Evolutionary conservation across 2,797 vertebrate species (phyloP).

Genomic region (Psittacula derbiana): DNA sequence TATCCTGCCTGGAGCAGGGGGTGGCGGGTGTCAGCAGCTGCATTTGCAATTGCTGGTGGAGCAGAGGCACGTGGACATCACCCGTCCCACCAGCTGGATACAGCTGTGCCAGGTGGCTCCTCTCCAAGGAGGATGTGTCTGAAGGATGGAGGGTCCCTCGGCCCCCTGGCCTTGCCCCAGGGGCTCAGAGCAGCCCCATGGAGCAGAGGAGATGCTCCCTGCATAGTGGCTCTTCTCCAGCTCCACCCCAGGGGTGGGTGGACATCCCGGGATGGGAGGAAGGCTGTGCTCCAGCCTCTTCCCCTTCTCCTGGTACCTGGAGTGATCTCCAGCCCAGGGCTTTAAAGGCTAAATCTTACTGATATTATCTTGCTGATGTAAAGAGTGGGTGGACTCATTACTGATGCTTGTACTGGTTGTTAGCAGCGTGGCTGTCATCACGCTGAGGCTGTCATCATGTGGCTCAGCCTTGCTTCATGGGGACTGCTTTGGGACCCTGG

Average conservation of each 20-base stretch:
- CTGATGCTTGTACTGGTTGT: background rate
- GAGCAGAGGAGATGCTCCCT: background rate
- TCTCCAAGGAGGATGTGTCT: background rate
- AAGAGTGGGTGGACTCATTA: background rate
- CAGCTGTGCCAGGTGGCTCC: background rate
- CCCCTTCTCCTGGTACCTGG: fast-evolving
- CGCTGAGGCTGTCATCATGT: background rate
- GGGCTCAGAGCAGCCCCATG: background rate
- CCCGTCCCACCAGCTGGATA: background rate
- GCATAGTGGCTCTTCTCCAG: background rate
- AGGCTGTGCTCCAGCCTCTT: background rate
- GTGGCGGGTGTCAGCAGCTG: background rate
- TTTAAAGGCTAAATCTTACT: background rate
- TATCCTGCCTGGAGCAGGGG: background rate
- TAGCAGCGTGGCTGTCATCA: background rate
- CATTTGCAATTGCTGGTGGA: background rate
- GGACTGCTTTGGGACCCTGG: background rate
- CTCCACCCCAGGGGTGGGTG: background rate
- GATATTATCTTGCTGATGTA: background rate
- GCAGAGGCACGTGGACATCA: background rate
- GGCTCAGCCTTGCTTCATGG: fast-evolving
- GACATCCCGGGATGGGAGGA: fast-evolving
- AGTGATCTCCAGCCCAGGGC: background rate
- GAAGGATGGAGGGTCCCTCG: background rate
- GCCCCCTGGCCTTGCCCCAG: background rate